phyloP scores from a whole-genome alignment of 2,888 invertebrate genomes.

The Congeria kusceri region DNA sequence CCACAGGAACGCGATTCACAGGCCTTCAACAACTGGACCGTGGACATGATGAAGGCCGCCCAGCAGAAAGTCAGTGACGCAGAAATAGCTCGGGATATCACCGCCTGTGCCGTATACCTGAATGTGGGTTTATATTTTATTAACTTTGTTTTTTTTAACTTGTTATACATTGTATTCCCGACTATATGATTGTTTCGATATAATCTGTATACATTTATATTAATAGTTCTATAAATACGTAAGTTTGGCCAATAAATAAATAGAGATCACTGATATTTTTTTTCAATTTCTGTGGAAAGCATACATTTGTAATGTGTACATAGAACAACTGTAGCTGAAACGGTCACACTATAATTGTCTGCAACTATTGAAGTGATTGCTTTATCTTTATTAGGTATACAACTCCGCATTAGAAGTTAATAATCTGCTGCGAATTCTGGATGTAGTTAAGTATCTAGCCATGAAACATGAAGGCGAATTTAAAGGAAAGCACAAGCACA shows the following conservation, averaged over 20 bases:
- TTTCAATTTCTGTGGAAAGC: too few species aligned
- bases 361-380: too few species aligned
- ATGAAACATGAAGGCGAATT: slow-evolving; percentile 37
- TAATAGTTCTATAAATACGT: too few species aligned
- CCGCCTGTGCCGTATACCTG: slow-evolving; percentile 31
- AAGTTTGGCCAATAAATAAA: too few species aligned
- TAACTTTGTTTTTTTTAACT: not conserved
- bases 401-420: slow-evolving; percentile 69
- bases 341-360: too few species aligned
- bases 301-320: too few species aligned
- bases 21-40: slow-evolving; percentile 23
- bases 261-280: too few species aligned
- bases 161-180: not conserved
- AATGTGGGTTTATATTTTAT: slow-evolving; percentile 21
- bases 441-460: slow-evolving; percentile 64
- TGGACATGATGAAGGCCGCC: slow-evolving; percentile 7
- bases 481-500: slow-evolving; percentile 24
- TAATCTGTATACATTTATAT: not conserved
- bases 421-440: slow-evolving; percentile 59
- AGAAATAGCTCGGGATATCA: slow-evolving; percentile 10
- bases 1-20: slow-evolving; percentile 17
- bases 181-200: not conserved
- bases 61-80: not conserved
- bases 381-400: slow-evolving; percentile 50
- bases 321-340: too few species aligned